Conservation (phyloP, 2,888 invertebrate species). For the Drosophila neonasuta region DNA sequence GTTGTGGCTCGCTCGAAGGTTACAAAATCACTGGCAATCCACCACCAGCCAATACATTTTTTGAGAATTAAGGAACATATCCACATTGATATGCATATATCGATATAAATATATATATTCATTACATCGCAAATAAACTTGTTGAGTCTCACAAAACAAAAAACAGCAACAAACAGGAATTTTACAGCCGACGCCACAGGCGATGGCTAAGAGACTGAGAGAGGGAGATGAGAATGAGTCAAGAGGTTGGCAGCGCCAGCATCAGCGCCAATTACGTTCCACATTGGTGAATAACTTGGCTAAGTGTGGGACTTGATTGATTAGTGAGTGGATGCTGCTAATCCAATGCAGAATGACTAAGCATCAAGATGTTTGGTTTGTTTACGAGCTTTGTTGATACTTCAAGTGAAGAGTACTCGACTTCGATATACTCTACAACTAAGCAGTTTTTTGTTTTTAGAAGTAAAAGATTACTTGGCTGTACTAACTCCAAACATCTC, state of each 20-base stretch:
- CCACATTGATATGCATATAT: constrained; percentile 11
- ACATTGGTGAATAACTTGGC: constrained; percentile 29
- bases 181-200: constrained; percentile 35
- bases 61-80: constrained; percentile 52
- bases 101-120: constrained; percentile 20
- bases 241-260: constrained; percentile 3
- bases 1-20: constrained; percentile 59
- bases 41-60: constrained; percentile 50
- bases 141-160: constrained; percentile 27
- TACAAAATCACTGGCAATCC: constrained; percentile 64
- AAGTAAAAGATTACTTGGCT: no score
- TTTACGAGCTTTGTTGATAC: constrained; percentile 25
- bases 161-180: constrained; percentile 59
- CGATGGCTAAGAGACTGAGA: constrained; percentile 5
- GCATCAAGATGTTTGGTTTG: constrained; percentile 22
- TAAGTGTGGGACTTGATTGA: constrained; percentile 38
- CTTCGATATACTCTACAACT: not conserved
- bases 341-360: constrained; percentile 29
- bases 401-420: constrained; percentile 1
- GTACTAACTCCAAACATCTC: no score
- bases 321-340: constrained; percentile 15
- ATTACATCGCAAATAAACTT: constrained; percentile 63
- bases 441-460: not conserved
- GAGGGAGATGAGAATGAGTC: constrained; percentile 6
- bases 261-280: constrained; percentile 8